These are phyloP conservation scores for Oeneis ivallda DNA, from an alignment of 2,888 invertebrate species.

Conservation along the genomic window DNA sequence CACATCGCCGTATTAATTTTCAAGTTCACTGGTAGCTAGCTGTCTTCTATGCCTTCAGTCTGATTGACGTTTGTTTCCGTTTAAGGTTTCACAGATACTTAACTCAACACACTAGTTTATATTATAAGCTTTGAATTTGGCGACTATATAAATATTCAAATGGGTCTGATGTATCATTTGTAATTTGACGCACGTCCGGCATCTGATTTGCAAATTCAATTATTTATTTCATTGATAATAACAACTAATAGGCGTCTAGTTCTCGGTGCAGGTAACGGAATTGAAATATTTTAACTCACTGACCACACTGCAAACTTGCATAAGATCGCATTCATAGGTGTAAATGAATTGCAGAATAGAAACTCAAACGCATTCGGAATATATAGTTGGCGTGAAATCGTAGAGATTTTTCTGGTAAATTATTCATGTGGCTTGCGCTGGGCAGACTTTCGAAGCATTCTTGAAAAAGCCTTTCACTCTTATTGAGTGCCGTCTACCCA, in stretches of 20 bases:
- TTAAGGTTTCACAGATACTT: not conserved
- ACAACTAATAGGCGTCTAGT: not conserved
- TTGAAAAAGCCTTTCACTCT: conserved; percentile 80
- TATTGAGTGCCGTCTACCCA: conserved; percentile 53
- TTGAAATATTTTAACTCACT: conserved; percentile 9
- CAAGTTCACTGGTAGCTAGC: conserved; percentile 39
- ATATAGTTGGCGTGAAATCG: conserved; percentile 79
- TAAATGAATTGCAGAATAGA: conserved; percentile 77
- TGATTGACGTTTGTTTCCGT: conserved; percentile 15
- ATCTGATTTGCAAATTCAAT: conserved; percentile 17
- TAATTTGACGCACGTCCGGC: conserved; percentile 13
- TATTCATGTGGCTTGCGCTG: conserved; percentile 78
- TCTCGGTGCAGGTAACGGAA: not conserved
- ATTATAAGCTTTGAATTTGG: conserved; percentile 7
- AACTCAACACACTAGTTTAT: not conserved
- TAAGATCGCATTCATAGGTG: conserved; percentile 58
- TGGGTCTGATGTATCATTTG: not conserved
- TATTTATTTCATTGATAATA: conserved; percentile 9
- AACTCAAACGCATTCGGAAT: conserved; percentile 77
- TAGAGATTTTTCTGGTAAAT: conserved; percentile 82
- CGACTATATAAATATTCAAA: conserved; percentile 10
- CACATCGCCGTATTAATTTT: conserved; percentile 31
- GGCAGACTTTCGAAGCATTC: conserved; percentile 75
- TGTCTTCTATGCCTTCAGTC: not conserved
- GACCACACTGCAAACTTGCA: conserved; percentile 50